A percentile compares a stretch with the other conserved stretches of the same genome.
phyloP scores from a whole-genome alignment of 2,888 invertebrate genomes.

The Cerastis leucographa region DNA sequence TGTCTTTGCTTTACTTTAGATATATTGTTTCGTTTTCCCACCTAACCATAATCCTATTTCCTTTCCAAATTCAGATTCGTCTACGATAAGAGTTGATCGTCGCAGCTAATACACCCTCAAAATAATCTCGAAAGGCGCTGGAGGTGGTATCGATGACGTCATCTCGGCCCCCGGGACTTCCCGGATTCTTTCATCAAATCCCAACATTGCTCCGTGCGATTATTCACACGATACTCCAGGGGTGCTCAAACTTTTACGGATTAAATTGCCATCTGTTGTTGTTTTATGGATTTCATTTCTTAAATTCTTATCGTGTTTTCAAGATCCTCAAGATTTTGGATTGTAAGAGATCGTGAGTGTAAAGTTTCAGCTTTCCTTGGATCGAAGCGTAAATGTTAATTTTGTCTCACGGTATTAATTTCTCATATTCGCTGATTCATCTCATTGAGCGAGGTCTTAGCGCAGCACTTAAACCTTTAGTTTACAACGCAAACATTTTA shows the following conservation, averaged over 20 bases:
- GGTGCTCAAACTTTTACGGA: constrained; percentile 76
- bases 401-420: neutral
- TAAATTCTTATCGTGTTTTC: neutral
- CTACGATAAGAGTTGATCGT: constrained; percentile 45
- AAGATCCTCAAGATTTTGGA: neutral
- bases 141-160: constrained; percentile 81
- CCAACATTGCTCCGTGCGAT: constrained; percentile 82
- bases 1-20: neutral
- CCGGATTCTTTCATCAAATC: constrained; percentile 87
- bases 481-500: constrained; percentile 49
- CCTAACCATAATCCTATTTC: constrained; percentile 19
- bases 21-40: neutral
- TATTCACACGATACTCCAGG: constrained; percentile 84
- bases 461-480: constrained; percentile 32
- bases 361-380: neutral
- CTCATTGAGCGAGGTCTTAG: constrained; percentile 15
- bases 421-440: constrained; percentile 48
- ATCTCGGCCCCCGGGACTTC: constrained; percentile 75
- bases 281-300: neutral
- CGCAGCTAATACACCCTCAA: constrained; percentile 56
- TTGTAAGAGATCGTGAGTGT: neutral
- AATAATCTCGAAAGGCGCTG: constrained; percentile 54
- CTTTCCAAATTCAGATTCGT: constrained; percentile 40
- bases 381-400: neutral
- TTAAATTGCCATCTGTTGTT: constrained; percentile 29